These are phyloP conservation scores for Chiloscyllium punctatum DNA, from an alignment of 2,797 vertebrate genomes.

Conservation along the genomic window DNA sequence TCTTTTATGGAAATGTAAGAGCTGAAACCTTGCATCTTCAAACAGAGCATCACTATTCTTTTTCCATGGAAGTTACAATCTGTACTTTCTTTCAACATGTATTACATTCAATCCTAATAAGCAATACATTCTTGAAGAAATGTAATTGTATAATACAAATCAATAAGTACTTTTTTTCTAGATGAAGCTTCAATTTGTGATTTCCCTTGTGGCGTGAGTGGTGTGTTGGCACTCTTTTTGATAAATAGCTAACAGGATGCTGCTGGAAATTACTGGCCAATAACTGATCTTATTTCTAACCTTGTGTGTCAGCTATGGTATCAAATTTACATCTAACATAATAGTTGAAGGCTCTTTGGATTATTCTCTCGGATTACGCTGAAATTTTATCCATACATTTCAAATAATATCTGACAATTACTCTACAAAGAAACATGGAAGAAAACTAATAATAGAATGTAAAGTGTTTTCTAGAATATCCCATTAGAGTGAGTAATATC, in stretches of 20 bases:
- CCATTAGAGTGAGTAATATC: neutral
- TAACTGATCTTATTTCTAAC: conserved; percentile 2
- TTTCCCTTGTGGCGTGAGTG: neutral
- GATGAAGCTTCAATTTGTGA: neutral
- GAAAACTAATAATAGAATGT: neutral
- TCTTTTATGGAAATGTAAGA: neutral
- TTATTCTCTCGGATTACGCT: neutral
- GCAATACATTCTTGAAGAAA: neutral
- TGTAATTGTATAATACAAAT: conserved; percentile 13
- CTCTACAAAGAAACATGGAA: neutral
- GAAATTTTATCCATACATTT: neutral
- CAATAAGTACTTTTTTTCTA: neutral
- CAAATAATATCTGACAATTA: neutral
- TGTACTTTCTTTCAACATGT: neutral
- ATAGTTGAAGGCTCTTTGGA: neutral
- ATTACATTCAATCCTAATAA: neutral
- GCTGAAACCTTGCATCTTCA: neutral
- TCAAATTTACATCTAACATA: neutral
- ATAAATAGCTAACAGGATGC: neutral
- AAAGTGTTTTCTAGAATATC: neutral
- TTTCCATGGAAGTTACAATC: neutral
- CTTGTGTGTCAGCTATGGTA: neutral
- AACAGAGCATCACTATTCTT: neutral
- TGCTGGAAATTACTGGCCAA: neutral
- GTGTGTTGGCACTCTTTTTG: neutral